Base-by-base conservation (phyloP, 92 coral and sea anemone species). In the Desmophyllum pertusum region DNA sequence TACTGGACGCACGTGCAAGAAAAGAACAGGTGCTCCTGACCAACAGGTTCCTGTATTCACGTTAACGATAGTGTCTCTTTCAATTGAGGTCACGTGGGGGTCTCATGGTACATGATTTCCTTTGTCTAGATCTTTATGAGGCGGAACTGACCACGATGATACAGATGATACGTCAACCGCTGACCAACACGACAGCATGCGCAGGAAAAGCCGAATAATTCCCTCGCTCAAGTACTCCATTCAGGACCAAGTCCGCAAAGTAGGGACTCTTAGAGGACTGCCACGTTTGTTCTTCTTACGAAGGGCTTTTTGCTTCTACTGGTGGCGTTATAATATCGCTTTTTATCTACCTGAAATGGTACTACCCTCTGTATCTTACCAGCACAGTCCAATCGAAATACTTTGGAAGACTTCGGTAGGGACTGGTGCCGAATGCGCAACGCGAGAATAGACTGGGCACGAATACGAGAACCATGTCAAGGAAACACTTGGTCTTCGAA, bases 391-490 rank as follows among this genome's bases (percentile, higher is more conserved):
- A 93, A 84, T 73, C 78, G 95, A 31, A 91, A 89, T 57, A 86
- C 93, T 37, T 39, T 93, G 30, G 88, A 91, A 72, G 95, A 88
- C 75, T 95, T 95, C 78, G 89, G 90, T 33, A 73, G 69, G 29
- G 94, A 93, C 86, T 95, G 98, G 98, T 93, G 94, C 62, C 91
- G 94, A 48, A 84, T 95, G 85, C 81, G 94, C 31, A 79, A 83
- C 8, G 84, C 90, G 10, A 76, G 98, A 66, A 82, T 85, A 66
- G 93, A 95, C 84, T 95, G 98, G 98, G 27, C 45, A 77, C 81
- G 81, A 50, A 73, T 93, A 23, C 55, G 73, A 25, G 62, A 87
- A n/a, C 92, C 97, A 6, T 95, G 98, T 48, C 79, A 78, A 57
- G 88, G 81, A 13, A 91, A 84, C 50, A 84, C 87, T n/a, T n/a